These are phyloP conservation scores for Colossoma macropomum DNA, from an alignment of 2,113 vertebrate genomes.

Conservation along the genomic window DNA sequence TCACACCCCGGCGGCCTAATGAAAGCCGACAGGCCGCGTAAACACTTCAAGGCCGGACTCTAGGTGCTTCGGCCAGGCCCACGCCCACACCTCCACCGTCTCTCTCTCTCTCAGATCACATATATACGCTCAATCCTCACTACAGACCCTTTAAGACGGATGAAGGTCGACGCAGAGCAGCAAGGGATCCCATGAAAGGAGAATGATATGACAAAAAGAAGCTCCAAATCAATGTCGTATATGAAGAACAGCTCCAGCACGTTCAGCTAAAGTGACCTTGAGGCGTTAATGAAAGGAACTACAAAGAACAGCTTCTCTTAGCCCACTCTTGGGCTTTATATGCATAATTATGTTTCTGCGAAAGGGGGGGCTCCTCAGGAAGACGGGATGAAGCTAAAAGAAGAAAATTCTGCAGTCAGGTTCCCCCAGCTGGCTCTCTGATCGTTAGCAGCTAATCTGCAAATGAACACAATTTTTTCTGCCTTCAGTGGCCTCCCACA, in stretches of 20 bases:
- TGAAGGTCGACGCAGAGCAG: not conserved
- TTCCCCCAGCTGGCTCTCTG: not conserved
- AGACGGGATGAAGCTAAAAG: not conserved
- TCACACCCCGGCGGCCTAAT: constrained; percentile 17
- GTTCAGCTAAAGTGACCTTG: not conserved
- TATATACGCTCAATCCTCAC: not conserved
- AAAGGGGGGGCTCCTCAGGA: not conserved
- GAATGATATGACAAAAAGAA: not conserved
- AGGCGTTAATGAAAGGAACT: constrained; percentile 9
- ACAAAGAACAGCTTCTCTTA: not conserved
- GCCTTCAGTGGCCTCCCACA: constrained; percentile 19
- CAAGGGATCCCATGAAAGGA: not conserved
- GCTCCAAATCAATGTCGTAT: not conserved
- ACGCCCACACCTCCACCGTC: not conserved
- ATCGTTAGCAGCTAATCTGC: constrained; percentile 44
- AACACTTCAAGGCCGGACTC: constrained; percentile 39
- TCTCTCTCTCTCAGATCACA: not conserved
- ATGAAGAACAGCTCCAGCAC: not conserved
- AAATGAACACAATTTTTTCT: constrained; percentile 25
- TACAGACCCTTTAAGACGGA: not conserved
- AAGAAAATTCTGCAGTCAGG: not conserved
- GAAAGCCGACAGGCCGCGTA: constrained; percentile 30
- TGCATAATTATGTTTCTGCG: not conserved
- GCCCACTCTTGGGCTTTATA: not conserved
- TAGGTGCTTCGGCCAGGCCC: not conserved